Conservation (phyloP, 2,888 invertebrate genomes). For the Cheilosia vulpina region DNA sequence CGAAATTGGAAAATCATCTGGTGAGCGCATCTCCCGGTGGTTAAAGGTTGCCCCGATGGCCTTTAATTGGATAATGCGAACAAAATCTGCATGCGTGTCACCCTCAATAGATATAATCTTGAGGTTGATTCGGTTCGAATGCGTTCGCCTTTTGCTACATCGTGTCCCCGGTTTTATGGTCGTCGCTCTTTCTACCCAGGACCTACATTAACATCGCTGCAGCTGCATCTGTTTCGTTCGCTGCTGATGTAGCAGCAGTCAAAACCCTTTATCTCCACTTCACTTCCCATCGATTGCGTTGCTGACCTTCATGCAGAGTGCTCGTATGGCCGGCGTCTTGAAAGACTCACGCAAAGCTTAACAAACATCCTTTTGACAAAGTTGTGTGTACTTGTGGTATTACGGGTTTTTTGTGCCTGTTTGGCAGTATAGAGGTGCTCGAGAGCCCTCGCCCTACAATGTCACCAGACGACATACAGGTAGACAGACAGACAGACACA, state of each 20-base stretch:
- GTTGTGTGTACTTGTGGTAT: conserved; percentile 61
- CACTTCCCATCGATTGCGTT: conserved; percentile 65
- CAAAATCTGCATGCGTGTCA: conserved; percentile 69
- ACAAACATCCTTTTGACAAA: conserved; percentile 73
- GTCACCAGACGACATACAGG: conserved; percentile 46
- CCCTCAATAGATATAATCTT: conserved; percentile 69
- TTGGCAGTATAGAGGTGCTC: conserved; percentile 28
- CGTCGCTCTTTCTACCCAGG: conserved; percentile 18
- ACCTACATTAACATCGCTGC: conserved; percentile 67
- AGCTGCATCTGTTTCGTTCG: conserved; percentile 61
- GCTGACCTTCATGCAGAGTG: conserved; percentile 64
- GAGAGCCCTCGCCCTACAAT: conserved; percentile 39
- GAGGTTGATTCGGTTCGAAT: conserved; percentile 68
- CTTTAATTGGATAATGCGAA: conserved; percentile 70
- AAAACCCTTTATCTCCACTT: conserved; percentile 73
- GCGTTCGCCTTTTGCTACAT: conserved; percentile 48
- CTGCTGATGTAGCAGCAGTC: conserved; percentile 63
- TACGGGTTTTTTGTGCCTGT: conserved; percentile 37
- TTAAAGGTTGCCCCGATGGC: conserved; percentile 53
- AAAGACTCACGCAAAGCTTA: conserved; percentile 71
- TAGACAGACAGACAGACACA: conserved; percentile 65
- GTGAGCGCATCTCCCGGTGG: conserved; percentile 13
- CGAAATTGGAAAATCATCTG: conserved; percentile 16
- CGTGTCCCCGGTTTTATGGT: neutral
- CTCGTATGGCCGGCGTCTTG: conserved; percentile 51